phyloP scores from a whole-genome alignment of 2,113 vertebrate genomes.

The Geothlypis trichas region DNA sequence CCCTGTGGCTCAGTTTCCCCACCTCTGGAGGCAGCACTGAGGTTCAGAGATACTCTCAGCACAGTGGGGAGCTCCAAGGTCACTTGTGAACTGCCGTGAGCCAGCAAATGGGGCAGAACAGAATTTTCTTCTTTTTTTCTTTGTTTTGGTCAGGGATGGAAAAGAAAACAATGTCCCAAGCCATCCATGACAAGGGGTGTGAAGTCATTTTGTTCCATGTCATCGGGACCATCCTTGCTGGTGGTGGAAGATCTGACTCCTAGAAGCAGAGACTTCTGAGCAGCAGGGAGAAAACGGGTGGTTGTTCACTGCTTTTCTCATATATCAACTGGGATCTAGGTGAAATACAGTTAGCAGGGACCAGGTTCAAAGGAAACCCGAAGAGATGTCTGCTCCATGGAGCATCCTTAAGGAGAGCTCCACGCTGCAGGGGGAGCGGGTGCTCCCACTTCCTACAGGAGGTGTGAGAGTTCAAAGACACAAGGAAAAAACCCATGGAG shows the following conservation, averaged over 20 bases:
- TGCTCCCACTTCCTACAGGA: background rate
- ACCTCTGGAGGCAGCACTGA: background rate
- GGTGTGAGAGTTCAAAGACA: background rate
- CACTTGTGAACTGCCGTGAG: background rate
- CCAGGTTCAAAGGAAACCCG: background rate
- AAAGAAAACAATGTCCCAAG: background rate
- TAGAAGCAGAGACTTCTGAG: background rate
- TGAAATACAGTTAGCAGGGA: background rate
- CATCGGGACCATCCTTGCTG: rapidly evolving
- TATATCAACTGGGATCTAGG: background rate
- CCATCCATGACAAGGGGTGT: rapidly evolving
- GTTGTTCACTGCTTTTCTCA: background rate
- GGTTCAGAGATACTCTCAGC: background rate
- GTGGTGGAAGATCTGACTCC: background rate
- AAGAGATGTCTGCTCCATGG: background rate
- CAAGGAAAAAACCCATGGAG: background rate
- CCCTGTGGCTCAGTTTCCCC: background rate
- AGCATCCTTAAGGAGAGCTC: background rate
- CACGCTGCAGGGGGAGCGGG: rapidly evolving
- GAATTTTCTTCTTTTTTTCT: background rate
- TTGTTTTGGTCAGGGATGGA: background rate
- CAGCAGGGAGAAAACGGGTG: background rate
- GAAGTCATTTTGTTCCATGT: rapidly evolving
- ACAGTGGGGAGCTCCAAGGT: background rate
- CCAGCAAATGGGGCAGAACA: background rate